Percentiles rank a stretch among this genome's conserved stretches.
Evolutionary conservation across 1,140 invertebrate genomes (phyloP).

Genomic region (Calliopsis andreniformis): DNA sequence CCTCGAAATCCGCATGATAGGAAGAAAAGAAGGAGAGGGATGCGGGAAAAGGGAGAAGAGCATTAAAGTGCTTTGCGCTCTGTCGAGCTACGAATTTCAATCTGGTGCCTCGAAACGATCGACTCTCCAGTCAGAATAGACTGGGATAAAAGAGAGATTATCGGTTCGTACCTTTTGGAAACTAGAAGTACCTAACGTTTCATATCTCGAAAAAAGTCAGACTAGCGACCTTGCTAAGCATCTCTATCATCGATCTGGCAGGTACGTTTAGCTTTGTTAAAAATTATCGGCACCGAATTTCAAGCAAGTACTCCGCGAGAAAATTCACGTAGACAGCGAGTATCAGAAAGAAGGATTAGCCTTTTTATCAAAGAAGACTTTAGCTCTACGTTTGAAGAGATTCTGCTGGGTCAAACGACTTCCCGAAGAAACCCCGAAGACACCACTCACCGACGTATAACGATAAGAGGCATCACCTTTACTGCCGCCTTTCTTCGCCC

Average conservation of each 20-base stretch:
- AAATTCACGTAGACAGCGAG: too few species aligned
- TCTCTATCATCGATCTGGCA: background rate
- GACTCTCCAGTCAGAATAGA: slow-evolving; percentile 46
- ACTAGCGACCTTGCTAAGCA: slow-evolving; percentile 35
- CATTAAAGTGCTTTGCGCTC: slow-evolving; percentile 65
- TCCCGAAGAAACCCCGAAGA: background rate
- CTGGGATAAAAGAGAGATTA: slow-evolving; percentile 51
- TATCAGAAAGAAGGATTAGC: too few species aligned
- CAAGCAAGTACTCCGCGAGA: background rate
- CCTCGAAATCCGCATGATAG: slow-evolving; percentile 54
- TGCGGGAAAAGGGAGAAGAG: slow-evolving; percentile 16
- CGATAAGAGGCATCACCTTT: slow-evolving; percentile 41
- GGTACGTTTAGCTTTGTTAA: background rate
- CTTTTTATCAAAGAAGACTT: too few species aligned
- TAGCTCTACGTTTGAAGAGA: background rate
- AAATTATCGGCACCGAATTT: background rate
- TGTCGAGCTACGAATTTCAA: slow-evolving; percentile 68
- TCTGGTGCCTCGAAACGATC: slow-evolving; percentile 56
- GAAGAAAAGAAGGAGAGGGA: slow-evolving; percentile 60
- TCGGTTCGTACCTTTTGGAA: slow-evolving; percentile 51
- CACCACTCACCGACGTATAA: slow-evolving; percentile 22
- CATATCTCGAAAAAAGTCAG: slow-evolving; percentile 29
- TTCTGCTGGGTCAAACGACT: background rate
- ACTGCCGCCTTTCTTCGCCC: background rate
- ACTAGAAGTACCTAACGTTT: slow-evolving; percentile 41